Base-by-base conservation (phyloP, 2,888 invertebrate species). In the Drosophila mimetica region DNA sequence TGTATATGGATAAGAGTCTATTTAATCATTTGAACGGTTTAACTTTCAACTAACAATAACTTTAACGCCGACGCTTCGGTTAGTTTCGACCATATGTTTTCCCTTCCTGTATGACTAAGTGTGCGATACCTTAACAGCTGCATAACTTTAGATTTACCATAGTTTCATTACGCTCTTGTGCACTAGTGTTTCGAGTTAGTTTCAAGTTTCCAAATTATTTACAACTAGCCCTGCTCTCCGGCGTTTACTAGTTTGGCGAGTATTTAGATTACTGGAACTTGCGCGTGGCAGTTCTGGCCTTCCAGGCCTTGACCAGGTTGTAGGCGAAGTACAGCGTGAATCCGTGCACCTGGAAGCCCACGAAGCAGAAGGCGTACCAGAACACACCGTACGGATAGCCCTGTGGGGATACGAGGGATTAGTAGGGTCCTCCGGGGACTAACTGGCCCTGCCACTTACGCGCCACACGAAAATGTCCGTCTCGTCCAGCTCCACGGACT, bases 361-460 rank as follows among this genome's bases (percentile, higher is more conserved):
- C 92, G 46, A 97, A 92, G 73, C 98, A 95, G 92, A 98, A 98
- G 66, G 95, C 96, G 91, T 97, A 97, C 98, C 98, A 98, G 69
- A 98, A 93, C 25, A 98, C 93, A 14, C 97, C 97, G 89, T 98
- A 97, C 0, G 98, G 98, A 90, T 96, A 96, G 14, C 95, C 96
- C 96, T 97, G 93, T 13, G 3, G 28, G 20, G 6, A 44, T 14
- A 0, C 6, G 6, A 7, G 16, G 30, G n/a, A 41, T 36, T n/a
- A 37, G 1, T 30, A n/a, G 25, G 32, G 16, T 9, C 20, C n/a
- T 4, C 14, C n/a, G 4, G 0, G 4, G 8, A 18, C 16, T 11
- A n/a, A 11, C 7, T 2, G n/a, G 11, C 4, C 18, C 14, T 1
- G 37, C 9, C 9, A 73, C 88, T 74, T 90, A 97, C 97, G 95